phyloP scores from a whole-genome alignment of 2,888 invertebrate genomes.

The Athalia circularis region DNA sequence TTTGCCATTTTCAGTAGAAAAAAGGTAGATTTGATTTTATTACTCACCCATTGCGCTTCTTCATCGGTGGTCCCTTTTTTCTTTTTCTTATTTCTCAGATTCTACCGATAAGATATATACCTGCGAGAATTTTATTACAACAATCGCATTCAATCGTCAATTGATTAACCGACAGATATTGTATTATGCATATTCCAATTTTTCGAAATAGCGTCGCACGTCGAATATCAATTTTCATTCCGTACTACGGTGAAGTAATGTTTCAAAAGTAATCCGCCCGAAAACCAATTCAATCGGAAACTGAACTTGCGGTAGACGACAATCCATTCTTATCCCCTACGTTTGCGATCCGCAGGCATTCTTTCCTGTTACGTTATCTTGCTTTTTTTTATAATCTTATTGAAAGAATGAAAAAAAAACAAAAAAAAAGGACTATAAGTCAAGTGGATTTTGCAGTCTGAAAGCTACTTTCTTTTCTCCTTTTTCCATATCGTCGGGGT shows the following conservation, averaged over 20 bases:
- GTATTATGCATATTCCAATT: not conserved
- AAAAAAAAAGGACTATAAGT: not conserved
- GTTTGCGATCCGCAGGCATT: not conserved
- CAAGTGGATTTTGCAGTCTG: too few species aligned
- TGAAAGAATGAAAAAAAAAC: not conserved
- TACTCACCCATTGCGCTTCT: too few species aligned
- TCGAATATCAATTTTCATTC: not conserved
- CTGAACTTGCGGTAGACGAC: not conserved
- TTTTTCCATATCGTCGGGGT: too few species aligned
- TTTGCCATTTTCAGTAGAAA: too few species aligned
- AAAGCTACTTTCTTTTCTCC: too few species aligned
- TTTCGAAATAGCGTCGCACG: not conserved
- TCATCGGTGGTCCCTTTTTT: too few species aligned
- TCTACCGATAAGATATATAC: too few species aligned
- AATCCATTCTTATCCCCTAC: slow-evolving; percentile 5
- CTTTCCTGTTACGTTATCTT: not conserved
- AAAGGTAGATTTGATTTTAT: too few species aligned
- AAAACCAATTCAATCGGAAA: not conserved
- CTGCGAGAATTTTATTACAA: too few species aligned
- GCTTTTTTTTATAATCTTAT: not conserved
- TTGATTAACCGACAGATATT: too few species aligned
- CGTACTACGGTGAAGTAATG: not conserved
- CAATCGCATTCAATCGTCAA: too few species aligned
- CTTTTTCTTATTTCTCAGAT: too few species aligned
- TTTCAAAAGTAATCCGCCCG: not conserved